Evolutionary conservation across 2,113 vertebrate genomes (phyloP).

Genomic region (Clarias macrocephalus): DNA sequence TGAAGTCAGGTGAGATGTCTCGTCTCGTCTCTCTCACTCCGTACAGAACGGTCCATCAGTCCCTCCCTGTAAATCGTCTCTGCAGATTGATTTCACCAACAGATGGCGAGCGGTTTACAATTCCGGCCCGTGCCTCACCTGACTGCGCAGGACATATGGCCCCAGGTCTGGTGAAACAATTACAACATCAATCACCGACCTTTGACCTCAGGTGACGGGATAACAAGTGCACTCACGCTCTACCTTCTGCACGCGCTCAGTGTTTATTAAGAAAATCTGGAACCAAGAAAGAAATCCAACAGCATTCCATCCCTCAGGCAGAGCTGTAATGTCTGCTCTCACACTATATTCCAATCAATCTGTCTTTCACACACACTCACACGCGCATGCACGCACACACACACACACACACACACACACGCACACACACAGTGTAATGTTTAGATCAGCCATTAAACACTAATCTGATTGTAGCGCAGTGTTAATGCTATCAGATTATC

Average conservation of each 20-base stretch:
- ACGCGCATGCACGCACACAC: background rate
- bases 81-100: background rate
- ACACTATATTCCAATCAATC: background rate
- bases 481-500: constrained; percentile 32
- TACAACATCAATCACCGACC: constrained; percentile 4
- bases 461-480: constrained; percentile 16
- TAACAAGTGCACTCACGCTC: constrained; percentile 1
- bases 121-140: background rate
- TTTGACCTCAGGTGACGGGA: background rate
- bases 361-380: background rate
- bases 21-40: background rate
- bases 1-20: background rate
- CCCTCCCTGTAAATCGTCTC: background rate
- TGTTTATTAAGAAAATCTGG: background rate
- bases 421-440: background rate
- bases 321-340: background rate
- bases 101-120: background rate
- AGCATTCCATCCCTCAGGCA: background rate
- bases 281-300: background rate
- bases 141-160: background rate
- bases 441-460: background rate
- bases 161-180: background rate
- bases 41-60: too few species aligned
- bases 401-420: background rate
- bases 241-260: background rate